These are phyloP conservation scores for Mesoligia furuncula DNA, from an alignment of 2,888 invertebrate species.

Conservation along the genomic window DNA sequence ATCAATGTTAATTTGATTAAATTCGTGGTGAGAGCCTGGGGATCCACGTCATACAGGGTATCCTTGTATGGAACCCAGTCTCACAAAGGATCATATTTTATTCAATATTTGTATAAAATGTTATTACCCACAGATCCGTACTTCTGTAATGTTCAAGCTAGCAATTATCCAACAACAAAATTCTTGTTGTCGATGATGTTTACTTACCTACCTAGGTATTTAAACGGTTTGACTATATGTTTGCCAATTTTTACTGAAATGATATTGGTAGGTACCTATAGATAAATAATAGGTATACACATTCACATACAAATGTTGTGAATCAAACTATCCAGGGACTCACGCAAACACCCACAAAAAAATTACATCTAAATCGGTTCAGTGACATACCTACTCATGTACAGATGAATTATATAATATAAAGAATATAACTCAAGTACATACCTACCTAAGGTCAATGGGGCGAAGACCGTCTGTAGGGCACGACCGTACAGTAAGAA, in stretches of 20 bases:
- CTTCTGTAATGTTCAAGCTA: background rate
- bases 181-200: background rate
- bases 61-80: background rate
- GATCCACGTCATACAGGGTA: background rate
- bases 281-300: background rate
- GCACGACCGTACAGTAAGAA: no score
- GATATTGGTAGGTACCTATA: background rate
- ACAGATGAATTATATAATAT: no score
- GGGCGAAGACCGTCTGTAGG: no score
- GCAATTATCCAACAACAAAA: background rate
- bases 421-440: background rate
- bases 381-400: no score
- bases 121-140: background rate
- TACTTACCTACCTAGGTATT: background rate
- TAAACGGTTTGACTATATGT: background rate
- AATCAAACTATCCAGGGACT: no score
- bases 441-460: no score
- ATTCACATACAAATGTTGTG: background rate
- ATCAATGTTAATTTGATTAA: background rate
- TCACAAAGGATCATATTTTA: no score
- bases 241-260: background rate
- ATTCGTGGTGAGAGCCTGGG: background rate
- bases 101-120: background rate
- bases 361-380: no score
- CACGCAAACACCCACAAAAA: no score